Evolutionary conservation across 2,888 invertebrate genomes (phyloP), one percentile per base, ranked within the genome.

Genomic region (Standfussiana lucernea): DNA sequence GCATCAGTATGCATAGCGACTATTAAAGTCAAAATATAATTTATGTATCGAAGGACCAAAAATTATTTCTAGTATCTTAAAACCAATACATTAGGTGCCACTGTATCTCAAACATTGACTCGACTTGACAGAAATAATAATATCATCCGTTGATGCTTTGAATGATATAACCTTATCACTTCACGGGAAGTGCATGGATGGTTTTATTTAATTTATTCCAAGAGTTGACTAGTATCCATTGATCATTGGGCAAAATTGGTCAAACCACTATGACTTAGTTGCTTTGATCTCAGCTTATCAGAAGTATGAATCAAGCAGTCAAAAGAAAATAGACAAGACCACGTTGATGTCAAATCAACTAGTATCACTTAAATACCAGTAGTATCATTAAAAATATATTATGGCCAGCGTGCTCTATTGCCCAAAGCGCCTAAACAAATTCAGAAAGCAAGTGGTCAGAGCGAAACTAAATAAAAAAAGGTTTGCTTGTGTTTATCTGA

Each of bases 91-190:
- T 78, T 59, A 37, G 59, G 37, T 75, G 50, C 32, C 61, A 75
- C 35, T 64, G 42, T 80, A 78, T 75, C 47, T 75, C 67, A 79
- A 73, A 81, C 67, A 70, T 80, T 81, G 79, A 79, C 71, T 71
- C 42, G 56, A 85, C 75, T 77, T 79, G 61, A 35, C 18, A 72
- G 69, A 66, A 67, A 80, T 79, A 80, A 82, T 79, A 77, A 75
- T 77, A 67, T 72, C 75, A 82, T 84, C 72, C 75, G 64, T 56
- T 77, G 35, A 59, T 68, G 24, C 7, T 75, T 71, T 67, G 40
- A 77, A 80, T 75, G 47, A 24, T 86, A 78, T 88, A 88, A 67
- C 67, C 6, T 45, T 37, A 80, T 40, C 32, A 56, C 78, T 81
- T 75, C 21, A 62, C 0, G 2, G 5, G 18, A 32, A 86, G 74